phyloP scores from a whole-genome alignment of 2,888 invertebrate genomes.

The Xylocampa areola region DNA sequence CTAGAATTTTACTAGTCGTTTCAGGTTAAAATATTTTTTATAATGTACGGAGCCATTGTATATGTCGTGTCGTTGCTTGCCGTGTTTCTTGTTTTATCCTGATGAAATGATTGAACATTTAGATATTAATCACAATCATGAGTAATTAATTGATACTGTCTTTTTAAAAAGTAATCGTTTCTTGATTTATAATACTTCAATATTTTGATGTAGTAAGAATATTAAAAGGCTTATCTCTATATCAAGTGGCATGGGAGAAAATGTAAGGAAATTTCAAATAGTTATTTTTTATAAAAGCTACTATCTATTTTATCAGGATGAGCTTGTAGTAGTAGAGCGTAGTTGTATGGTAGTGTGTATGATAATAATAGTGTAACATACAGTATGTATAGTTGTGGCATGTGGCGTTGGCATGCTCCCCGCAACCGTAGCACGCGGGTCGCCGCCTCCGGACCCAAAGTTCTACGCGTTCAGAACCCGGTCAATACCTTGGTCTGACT shows the following conservation, averaged over 20 bases:
- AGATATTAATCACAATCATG: too few species aligned
- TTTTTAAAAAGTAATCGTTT: too few species aligned
- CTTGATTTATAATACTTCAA: constrained; percentile 7
- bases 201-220: neutral
- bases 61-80: constrained; percentile 71
- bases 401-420: constrained; percentile 87
- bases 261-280: neutral
- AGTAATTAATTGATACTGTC: too few species aligned
- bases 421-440: constrained; percentile 75
- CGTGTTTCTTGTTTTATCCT: constrained; percentile 62
- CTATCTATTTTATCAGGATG: constrained; percentile 66
- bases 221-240: too few species aligned
- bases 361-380: constrained; percentile 66
- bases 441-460: constrained; percentile 72
- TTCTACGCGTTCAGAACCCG: constrained; percentile 76
- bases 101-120: constrained; percentile 56
- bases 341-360: constrained; percentile 61
- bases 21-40: constrained; percentile 20
- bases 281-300: neutral
- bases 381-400: constrained; percentile 80
- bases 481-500: constrained; percentile 47
- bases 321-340: constrained; percentile 70
- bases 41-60: constrained; percentile 70
- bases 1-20: constrained; percentile 28
- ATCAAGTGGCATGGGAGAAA: too few species aligned